Base-by-base conservation (phyloP, 2,888 invertebrate genomes). In the Yponomeuta malinellus region DNA sequence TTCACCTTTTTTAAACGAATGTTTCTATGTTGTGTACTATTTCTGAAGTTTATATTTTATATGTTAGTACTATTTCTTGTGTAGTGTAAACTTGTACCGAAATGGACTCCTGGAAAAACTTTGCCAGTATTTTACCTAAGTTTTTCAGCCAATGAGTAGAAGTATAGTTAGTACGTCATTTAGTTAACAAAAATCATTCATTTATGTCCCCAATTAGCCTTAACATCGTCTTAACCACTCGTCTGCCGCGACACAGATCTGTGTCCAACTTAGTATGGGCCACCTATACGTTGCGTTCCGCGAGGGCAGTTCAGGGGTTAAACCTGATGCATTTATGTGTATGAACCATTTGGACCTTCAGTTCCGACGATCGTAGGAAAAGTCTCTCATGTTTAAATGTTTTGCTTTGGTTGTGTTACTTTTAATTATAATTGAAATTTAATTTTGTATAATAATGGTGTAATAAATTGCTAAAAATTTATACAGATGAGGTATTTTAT, bases 381-480 rank as follows among this genome's bases (percentile, higher is more conserved):
- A 48, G 52, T 68, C 63, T 88, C 84, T 89, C 86, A 89, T 86
- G 85, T 87, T 85, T 88, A 87, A 59, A 90, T 87, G 85, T 90
- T 89, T 90, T 89, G 90, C 89, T 91, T 91, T 88, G 91, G 91
- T 92, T 92, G 91, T 92, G 91, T 91, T 91, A 90, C 88, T 88
- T 90, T 88, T 89, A 83, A 87, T 88, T 86, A 88, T 90, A 91
- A 89, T 89, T 90, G 90, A 90, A 87, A 90, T 89, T 90, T 90
- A 71, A 91, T 91, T 92, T 91, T 91, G 90, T 90, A 90, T 87
- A 86, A 88, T 90, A 90, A 90, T 87, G 85, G 87, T 89, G 88
- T 89, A 92, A 90, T 91, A 92, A 90, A 92, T 86, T 87, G 89
- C 86, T 89, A 87, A 89, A 88, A 86, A 84, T 83, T 75, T 79